A percentile compares a stretch with the other conserved stretches of the same genome.
Conservation (phyloP, 2,888 invertebrate genomes). For the Agrenia bidenticulata region DNA sequence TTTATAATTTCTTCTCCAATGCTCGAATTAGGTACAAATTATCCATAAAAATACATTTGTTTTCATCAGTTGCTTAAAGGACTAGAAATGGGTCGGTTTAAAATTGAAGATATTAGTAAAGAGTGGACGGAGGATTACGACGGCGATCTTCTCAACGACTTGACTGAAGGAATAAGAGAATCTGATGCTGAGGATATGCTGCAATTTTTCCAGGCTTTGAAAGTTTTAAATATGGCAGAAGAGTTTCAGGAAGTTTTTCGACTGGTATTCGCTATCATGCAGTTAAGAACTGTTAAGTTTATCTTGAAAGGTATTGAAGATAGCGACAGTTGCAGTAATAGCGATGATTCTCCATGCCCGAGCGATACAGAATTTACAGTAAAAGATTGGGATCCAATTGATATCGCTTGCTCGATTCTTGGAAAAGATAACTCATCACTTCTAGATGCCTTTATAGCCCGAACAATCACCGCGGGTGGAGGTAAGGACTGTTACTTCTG, state of each 20-base stretch:
- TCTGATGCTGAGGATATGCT: constrained; percentile 21
- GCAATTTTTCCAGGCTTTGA: constrained; percentile 20
- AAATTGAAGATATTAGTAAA: background rate
- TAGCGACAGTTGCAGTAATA: no score
- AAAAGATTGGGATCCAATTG: background rate
- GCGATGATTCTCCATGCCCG: no score
- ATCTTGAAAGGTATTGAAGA: constrained; percentile 29
- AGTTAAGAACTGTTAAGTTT: constrained; percentile 36
- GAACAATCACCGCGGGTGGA: constrained; percentile 42
- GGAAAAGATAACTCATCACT: constrained; percentile 27
- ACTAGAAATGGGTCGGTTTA: constrained; percentile 18
- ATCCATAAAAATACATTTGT: background rate
- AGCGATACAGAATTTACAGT: background rate
- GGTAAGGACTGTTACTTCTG: background rate
- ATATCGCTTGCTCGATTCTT: constrained; percentile 13
- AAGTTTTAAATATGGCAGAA: constrained; percentile 26
- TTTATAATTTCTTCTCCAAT: no score
- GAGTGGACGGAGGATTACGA: constrained; percentile 12
- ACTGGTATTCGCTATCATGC: constrained; percentile 38
- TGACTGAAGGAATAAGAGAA: constrained; percentile 18
- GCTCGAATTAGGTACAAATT: no score
- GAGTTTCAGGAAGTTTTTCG: constrained; percentile 31
- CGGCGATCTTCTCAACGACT: no score
- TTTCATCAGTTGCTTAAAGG: constrained; percentile 20
- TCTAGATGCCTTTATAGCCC: constrained; percentile 34